Evolutionary conservation across 2,797 vertebrate species (phyloP).

Genomic region (Aldrovandia affinis): DNA sequence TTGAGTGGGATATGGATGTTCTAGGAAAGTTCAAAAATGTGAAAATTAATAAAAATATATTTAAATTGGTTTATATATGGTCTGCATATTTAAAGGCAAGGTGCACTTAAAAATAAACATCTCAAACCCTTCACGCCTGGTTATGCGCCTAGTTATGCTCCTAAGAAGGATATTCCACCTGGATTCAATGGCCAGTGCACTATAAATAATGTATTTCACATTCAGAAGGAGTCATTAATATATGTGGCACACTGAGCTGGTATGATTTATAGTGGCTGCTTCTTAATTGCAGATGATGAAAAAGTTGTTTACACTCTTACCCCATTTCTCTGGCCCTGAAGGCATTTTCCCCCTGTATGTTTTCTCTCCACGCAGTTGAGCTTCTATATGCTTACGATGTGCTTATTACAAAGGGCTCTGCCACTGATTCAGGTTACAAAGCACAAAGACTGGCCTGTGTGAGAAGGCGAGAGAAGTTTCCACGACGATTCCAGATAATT

Average conservation of each 20-base stretch:
- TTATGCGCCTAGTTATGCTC: neutral
- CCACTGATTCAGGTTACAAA: neutral
- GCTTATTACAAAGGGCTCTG: neutral
- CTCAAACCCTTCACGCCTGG: neutral
- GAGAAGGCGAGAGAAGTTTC: neutral
- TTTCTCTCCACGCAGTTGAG: neutral
- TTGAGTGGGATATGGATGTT: too few species aligned
- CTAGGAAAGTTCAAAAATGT: too few species aligned
- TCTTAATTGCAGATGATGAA: constrained; percentile 67
- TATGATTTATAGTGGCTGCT: constrained; percentile 60
- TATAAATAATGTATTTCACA: constrained; percentile 35
- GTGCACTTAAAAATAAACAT: neutral
- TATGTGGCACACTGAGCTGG: constrained; percentile 51
- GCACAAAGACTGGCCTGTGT: neutral
- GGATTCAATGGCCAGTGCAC: constrained; percentile 19
- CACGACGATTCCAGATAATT: neutral
- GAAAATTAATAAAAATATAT: too few species aligned
- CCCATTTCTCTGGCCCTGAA: neutral
- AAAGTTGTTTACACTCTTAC: constrained; percentile 60
- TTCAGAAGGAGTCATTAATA: constrained; percentile 46
- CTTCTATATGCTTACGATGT: neutral
- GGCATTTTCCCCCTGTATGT: constrained; percentile 11
- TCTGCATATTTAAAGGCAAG: neutral
- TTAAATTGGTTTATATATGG: neutral
- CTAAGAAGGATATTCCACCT: neutral